Base-by-base conservation (phyloP, 2,797 vertebrate species). In the Brachyrhaphis roseni region DNA sequence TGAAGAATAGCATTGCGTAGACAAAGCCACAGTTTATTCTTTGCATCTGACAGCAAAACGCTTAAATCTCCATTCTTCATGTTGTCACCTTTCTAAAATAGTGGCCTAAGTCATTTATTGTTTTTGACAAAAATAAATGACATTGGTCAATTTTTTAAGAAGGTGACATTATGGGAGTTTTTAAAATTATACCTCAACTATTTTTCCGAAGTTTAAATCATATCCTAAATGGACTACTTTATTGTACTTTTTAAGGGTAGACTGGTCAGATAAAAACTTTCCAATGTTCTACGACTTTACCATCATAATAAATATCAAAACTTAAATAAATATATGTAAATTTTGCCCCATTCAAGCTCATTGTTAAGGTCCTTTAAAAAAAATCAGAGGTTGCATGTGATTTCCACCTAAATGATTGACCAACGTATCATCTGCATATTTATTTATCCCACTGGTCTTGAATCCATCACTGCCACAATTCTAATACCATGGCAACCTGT, bases 381-480 rank as follows among this genome's bases (percentile, higher is more conserved):
- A 2, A 36, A 46, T 4, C 1, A 1, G 23, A n/a, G 36, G 0
- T 1, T 53, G 49, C 16, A 72, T 78, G n/a, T 62, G 78, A 20
- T 77, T 79, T 78, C 72, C 26, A 26, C 68, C 7, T 72, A 23
- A 81, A 45, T 92, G 89, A 89, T 89, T 90, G 86, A 90, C 87
- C 84, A 77, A 83, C 8, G 57, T 79, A 86, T 88, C 85, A 78
- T 77, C 80, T 82, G 80, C 11, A 12, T 90, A 87, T 92, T 92
- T 91, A 89, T 66, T 36, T 71, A 88, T 79, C 41, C 71, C 78
- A 85, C 91, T 84, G 85, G 68, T 76, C 78, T 78, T 36, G 64
- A 81, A 88, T 92, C 83, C 79, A 91, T 92, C 90, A 87, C 78
- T 89, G 86, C 82, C 86, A 80, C 34, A 47, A 75, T 68, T 82